Conservation (phyloP, 1,140 invertebrate genomes). For the Camponotus vicinus region DNA sequence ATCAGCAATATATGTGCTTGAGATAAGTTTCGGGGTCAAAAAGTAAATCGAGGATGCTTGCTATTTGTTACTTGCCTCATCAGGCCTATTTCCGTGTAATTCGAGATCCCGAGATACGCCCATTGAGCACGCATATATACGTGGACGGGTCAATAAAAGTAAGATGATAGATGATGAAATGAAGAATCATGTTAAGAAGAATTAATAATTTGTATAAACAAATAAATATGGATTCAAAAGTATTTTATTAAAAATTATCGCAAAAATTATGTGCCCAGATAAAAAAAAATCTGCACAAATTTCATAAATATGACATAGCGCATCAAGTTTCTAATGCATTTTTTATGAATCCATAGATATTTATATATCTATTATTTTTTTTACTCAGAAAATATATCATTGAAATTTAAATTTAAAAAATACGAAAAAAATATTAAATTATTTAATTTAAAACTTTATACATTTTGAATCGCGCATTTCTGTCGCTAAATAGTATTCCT, state of each 20-base stretch:
- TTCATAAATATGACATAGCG: not conserved
- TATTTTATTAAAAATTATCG: not conserved
- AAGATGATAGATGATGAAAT: not conserved
- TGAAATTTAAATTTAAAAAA: not conserved
- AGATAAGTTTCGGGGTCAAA: conserved; percentile 4
- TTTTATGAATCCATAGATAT: too few relatives aligned
- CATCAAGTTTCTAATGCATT: too few relatives aligned
- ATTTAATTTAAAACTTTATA: not conserved
- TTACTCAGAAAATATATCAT: not conserved
- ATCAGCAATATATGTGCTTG: conserved; percentile 6
- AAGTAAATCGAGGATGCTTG: conserved; percentile 46
- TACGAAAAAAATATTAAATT: not conserved
- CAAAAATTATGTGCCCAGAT: not conserved
- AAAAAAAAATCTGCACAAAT: not conserved
- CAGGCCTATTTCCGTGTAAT: conserved; percentile 18
- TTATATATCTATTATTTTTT: too few relatives aligned
- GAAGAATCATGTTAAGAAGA: not conserved
- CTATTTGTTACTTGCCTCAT: conserved; percentile 16
- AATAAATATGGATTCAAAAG: not conserved
- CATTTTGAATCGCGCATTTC: not conserved
- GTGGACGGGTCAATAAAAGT: not conserved
- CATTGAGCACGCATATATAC: conserved; percentile 3
- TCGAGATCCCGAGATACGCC: conserved; percentile 5
- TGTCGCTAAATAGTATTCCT: not conserved
- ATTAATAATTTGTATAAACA: not conserved